Base-by-base conservation (phyloP, 2,888 invertebrate genomes). In the Cantharis rustica region DNA sequence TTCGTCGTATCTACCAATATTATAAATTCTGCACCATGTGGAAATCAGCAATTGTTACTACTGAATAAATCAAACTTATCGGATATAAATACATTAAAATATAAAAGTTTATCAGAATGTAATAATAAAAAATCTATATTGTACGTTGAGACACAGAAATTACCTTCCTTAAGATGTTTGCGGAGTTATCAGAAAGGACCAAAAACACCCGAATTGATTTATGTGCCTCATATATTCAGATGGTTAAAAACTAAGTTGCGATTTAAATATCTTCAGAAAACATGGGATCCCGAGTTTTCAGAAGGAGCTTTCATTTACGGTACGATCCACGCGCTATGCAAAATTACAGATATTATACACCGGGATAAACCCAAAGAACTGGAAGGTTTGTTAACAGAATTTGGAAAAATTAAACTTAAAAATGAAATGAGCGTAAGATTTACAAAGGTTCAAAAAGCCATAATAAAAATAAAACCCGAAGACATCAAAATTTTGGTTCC, bases 251-350 rank as follows among this genome's bases (percentile, higher is more conserved):
- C 86, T 31, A 88, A 88, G 80, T 79, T 87, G 9, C 85, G 85
- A 72, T 85, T 88, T 68, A 87, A 86, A 79, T 83, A 85, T 74
- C 79, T 88, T 64, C 84, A 86, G 77, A 85, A 83, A 73, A 82
- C 83, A 10, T 88, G 87, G 87, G 88, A 88, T 79, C 86, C 87
- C 0, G 87, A 88, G 4, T 88, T 88, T 78, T 84, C 86, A n/a
- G 88, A 88, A 83, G 88, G 88, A 0, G 87, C 87, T 7, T 88
- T 88, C 75, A 88, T 88, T 75, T 88, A 87, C 75, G 88, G 88
- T 15, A 81, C 81, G 7, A 85, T 84, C 3, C 80, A 83, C 62
- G 88, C 88, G 0, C 84, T 88, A 15, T 88, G 88, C 76, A 82
- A 82, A 75, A 86, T 88, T 64, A 88, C 88, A 0, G 86, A 88